Evolutionary conservation across 2,888 invertebrate genomes (phyloP).

Genomic region (Drosophila mayaguana): DNA sequence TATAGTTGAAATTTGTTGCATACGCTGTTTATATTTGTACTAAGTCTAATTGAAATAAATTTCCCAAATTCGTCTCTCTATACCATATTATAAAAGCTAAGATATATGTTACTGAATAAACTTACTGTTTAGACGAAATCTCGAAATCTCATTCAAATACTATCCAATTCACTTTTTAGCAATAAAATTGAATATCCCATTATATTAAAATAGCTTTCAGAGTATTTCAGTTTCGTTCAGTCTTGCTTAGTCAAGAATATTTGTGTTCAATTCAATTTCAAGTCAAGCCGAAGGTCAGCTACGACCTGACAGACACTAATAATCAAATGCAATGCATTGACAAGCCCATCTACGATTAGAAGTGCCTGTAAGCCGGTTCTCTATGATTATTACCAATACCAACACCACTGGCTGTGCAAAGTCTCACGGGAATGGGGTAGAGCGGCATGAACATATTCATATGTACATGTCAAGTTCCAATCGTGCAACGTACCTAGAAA

Average conservation of each 20-base stretch:
- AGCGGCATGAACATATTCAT: background rate
- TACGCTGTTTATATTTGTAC: no score
- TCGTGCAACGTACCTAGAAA: conserved; percentile 44
- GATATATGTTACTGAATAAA: no score
- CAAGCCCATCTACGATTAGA: conserved; percentile 38
- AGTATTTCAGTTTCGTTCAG: conserved; percentile 10
- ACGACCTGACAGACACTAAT: conserved; percentile 43
- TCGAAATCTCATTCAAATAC: no score
- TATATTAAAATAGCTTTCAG: background rate
- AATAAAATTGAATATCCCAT: no score
- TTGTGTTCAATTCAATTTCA: conserved; percentile 5
- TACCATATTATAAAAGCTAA: no score
- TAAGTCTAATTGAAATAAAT: background rate
- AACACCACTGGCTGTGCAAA: conserved; percentile 4
- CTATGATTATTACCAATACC: conserved; percentile 34
- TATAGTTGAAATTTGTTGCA: no score
- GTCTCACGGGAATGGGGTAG: conserved; percentile 9
- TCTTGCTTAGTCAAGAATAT: background rate
- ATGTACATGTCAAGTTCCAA: conserved; percentile 20
- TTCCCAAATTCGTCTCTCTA: background rate
- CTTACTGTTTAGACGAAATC: no score
- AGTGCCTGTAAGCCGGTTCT: conserved; percentile 22
- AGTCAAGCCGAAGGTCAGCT: conserved; percentile 40
- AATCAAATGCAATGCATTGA: conserved; percentile 49
- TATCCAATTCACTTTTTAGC: no score